Base-by-base conservation (phyloP, 2,888 invertebrate genomes). In the Callyntrura sp. region DNA sequence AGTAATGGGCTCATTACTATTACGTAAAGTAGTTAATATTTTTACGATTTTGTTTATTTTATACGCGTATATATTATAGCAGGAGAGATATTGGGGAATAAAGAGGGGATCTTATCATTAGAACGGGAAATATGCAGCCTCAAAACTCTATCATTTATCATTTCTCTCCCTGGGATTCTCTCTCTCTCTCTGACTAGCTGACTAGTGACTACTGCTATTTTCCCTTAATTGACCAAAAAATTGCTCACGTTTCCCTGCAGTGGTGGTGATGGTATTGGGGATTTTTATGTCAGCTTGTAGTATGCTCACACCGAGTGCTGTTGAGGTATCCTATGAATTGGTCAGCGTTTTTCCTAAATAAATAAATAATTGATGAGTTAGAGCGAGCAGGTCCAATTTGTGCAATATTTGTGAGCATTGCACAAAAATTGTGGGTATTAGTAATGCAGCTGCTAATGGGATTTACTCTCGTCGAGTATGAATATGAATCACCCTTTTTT, bases 11-110 rank as follows among this genome's bases (percentile, higher is more conserved):
- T 79, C 79, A 79, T 79, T 60, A 28, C 12, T 14, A 79, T 79
- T 35, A 35, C 35, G 28, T n/a, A 43, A 60, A 60, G 20, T 43
- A 79, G 60, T 79, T 79, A 79, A 60, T 79, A 43, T 57, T 60
- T 79, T 79, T 79, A 79, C 43, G 60, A 79, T 57, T 79, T 43
- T 57, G 20, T 79, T 57, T 79, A 79, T 57, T 79, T 28, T 17
- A 17, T 17, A 57, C 20, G 35, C 35, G 8, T 28, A n/a, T 8
- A 8, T 43, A 2, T 23, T 11, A 23, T 11, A 25, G 43, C 8
- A 35, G 45, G 17, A 57, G 5, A n/a, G 6, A 57, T 57, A 20
- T 35, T 14, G 2, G 25, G 28, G 43, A 70, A 70, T 35, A 35
- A n/a, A 35, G 35, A 11, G 62, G 14, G 6, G 23, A 62, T 62